Evolutionary conservation across 2,888 invertebrate species (phyloP), one percentile per base, ranked within the genome.

Genomic region (Zygothrica quintamaculata): DNA sequence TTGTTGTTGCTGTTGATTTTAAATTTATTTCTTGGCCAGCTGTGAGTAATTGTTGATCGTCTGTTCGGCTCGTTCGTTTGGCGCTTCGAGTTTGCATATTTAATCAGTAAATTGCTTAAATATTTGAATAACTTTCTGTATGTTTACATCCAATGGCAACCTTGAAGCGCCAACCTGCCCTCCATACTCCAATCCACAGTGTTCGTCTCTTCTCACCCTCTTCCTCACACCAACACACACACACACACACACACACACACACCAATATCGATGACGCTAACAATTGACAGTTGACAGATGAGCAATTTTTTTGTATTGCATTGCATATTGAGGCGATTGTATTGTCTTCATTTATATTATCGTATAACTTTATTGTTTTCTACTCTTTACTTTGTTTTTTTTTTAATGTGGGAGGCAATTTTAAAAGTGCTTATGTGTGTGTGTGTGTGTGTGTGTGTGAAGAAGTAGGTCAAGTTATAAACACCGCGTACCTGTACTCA

Each of bases 61-160:
- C 18, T n/a, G n/a, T n/a, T n/a, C n/a, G n/a, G n/a, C n/a, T n/a
- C n/a, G n/a, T n/a, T n/a, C n/a, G n/a, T n/a, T n/a, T n/a, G 11
- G 36, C 53, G 34, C 31, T 55, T 29, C n/a, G 13, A 15, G 61
- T 73, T 77, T 76, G 74, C 77, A 84, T 77, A 74, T 70, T 76
- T 73, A 79, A 84, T 59, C 65, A 73, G 51, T 31, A 72, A 67
- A 46, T 73, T 66, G 58, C 59, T 73, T 33, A 70, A 71, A 76
- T 76, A 65, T 76, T 84, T 58, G 51, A 39, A 47, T 50, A 60
- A 39, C 52, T 52, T 62, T 69, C 42, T 56, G 57, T 44, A 26
- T 57, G 47, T 50, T 57, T 51, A 40, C 55, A 43, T 40, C 31
- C 57, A 67, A 65, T 51, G 52, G 40, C 79, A 77, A 62, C 77